Evolutionary conservation across 2,113 vertebrate genomes (phyloP).

Genomic region (Pipra filicauda): DNA sequence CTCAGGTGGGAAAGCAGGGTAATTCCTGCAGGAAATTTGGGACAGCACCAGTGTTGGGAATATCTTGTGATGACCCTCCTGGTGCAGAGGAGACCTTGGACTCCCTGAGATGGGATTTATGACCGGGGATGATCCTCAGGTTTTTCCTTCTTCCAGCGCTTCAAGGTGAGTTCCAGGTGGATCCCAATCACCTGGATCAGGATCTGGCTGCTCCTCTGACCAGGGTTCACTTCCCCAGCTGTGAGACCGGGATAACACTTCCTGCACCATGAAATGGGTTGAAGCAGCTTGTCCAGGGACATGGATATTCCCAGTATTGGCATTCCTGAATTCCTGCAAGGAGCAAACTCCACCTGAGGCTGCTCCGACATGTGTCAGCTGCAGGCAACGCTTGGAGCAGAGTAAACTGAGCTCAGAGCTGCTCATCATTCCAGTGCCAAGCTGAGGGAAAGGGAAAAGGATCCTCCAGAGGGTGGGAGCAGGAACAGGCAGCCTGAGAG

Average conservation of each 20-base stretch:
- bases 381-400: not conserved
- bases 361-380: not conserved
- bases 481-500: not conserved
- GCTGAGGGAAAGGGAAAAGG: not conserved
- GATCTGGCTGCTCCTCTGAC: not conserved
- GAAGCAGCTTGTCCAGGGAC: not conserved
- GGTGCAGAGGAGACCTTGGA: not conserved
- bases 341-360: not conserved
- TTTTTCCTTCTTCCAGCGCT: not conserved
- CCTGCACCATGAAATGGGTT: fast-evolving
- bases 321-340: not conserved
- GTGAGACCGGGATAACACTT: not conserved
- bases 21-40: not conserved
- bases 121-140: not conserved
- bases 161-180: fast-evolving
- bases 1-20: not conserved
- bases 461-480: not conserved
- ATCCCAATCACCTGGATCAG: fast-evolving
- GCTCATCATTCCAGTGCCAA: not conserved
- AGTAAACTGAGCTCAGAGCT: fast-evolving
- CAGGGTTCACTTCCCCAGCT: not conserved
- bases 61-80: not conserved
- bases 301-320: not conserved
- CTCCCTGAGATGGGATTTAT: fast-evolving
- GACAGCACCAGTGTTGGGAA: not conserved